phyloP scores from a whole-genome alignment of 1,140 invertebrate species.

The Sesamia nonagrioides region DNA sequence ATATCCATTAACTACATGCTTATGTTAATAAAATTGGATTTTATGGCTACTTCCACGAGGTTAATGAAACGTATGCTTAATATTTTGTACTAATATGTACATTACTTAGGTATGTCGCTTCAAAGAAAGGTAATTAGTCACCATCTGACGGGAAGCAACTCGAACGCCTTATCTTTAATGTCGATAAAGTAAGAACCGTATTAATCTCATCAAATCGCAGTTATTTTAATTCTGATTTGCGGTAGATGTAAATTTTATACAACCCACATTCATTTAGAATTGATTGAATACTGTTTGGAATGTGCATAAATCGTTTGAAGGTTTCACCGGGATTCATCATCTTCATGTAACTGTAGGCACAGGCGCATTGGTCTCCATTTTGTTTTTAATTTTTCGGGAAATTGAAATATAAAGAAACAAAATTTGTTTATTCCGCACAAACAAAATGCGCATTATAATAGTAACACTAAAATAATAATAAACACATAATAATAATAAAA shows the following conservation, averaged over 20 bases:
- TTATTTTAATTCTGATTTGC: constrained; percentile 21
- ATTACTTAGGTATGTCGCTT: not conserved
- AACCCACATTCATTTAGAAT: not conserved
- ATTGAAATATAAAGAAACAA: too few relatives aligned
- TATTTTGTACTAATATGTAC: too few relatives aligned
- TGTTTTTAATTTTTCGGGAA: constrained; percentile 4
- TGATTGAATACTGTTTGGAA: constrained; percentile 5
- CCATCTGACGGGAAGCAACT: not conserved
- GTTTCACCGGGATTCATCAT: constrained; percentile 25
- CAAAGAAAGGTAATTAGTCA: not conserved
- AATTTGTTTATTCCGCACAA: too few relatives aligned
- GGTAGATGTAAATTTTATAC: constrained; percentile 20
- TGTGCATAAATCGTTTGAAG: constrained; percentile 14
- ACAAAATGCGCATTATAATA: too few relatives aligned
- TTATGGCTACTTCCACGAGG: too few relatives aligned
- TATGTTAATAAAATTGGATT: too few relatives aligned
- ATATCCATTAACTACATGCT: too few relatives aligned
- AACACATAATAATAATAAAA: too few relatives aligned
- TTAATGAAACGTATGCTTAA: too few relatives aligned
- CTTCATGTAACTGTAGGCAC: constrained; percentile 7
- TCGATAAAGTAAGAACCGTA: not conserved
- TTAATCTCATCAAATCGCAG: not conserved
- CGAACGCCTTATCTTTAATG: not conserved
- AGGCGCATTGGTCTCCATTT: not conserved
- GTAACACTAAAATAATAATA: too few relatives aligned